Conservation (phyloP, 1,140 invertebrate genomes). For the Leptoteleia sp. region DNA sequence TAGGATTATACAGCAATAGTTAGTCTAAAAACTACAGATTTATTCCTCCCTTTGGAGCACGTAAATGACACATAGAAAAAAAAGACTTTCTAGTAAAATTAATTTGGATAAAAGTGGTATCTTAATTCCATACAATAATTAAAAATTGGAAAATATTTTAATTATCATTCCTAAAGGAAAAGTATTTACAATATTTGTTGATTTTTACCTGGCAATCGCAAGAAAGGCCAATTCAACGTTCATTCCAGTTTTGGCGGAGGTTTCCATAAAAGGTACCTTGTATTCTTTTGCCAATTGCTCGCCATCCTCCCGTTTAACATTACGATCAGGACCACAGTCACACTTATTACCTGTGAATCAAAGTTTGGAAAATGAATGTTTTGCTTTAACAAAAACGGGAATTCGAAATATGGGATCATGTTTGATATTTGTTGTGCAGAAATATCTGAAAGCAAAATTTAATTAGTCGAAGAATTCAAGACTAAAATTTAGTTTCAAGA, state of each 20-base stretch:
- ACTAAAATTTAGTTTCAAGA: too few species aligned
- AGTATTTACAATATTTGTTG: slow-evolving; percentile 51
- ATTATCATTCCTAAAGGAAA: slow-evolving; percentile 20
- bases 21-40: too few species aligned
- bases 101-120: not conserved
- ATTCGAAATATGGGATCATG: not conserved
- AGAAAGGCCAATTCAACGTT: slow-evolving; percentile 92
- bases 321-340: slow-evolving; percentile 87
- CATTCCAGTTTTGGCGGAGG: slow-evolving; percentile 91
- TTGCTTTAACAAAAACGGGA: not conserved
- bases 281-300: slow-evolving; percentile 90
- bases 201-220: slow-evolving; percentile 86
- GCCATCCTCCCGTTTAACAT: slow-evolving; percentile 90
- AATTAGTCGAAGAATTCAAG: too few species aligned
- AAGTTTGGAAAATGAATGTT: slow-evolving; percentile 1
- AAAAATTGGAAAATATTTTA: slow-evolving; percentile 32
- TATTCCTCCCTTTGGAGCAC: too few species aligned
- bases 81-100: not conserved
- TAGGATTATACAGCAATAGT: too few species aligned
- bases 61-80: too few species aligned
- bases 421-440: too few species aligned
- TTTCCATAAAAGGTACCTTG: slow-evolving; percentile 93
- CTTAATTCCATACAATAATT: not conserved
- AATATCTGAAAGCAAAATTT: too few species aligned
- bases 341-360: slow-evolving; percentile 89